Conservation (phyloP, 2,113 vertebrate genomes). For the Spea multiplicata region DNA sequence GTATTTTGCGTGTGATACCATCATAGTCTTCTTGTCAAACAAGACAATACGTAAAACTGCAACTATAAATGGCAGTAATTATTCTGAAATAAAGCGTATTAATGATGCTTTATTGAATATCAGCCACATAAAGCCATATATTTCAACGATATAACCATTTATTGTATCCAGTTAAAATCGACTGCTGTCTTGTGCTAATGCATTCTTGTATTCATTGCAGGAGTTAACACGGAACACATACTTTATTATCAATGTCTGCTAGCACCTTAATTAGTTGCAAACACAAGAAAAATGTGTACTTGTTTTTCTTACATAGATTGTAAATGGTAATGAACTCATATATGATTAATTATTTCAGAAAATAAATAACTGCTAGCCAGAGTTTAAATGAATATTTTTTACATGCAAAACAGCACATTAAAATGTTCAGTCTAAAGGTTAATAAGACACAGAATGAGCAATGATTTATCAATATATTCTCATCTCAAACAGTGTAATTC, state of each 20-base stretch:
- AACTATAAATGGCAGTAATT: background rate
- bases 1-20: too few relatives aligned
- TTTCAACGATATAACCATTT: background rate
- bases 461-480: constrained; percentile 1
- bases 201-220: background rate
- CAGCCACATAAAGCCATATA: background rate
- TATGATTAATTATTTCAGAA: constrained; percentile 3
- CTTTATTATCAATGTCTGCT: background rate
- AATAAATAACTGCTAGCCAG: background rate
- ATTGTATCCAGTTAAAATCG: background rate
- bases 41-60: too few relatives aligned
- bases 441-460: constrained; percentile 7
- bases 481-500: background rate
- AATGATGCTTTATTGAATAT: background rate
- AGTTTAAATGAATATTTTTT: background rate
- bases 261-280: background rate
- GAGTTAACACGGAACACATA: background rate
- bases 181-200: background rate
- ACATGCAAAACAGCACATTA: background rate
- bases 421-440: constrained; percentile 6
- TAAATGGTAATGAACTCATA: constrained; percentile 2
- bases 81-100: background rate
- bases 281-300: background rate
- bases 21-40: too few relatives aligned
- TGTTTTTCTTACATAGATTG: constrained; percentile 1